These are phyloP conservation scores for Zalophus californianus DNA, from an alignment of 2,797 vertebrate genomes.

Conservation along the genomic window DNA sequence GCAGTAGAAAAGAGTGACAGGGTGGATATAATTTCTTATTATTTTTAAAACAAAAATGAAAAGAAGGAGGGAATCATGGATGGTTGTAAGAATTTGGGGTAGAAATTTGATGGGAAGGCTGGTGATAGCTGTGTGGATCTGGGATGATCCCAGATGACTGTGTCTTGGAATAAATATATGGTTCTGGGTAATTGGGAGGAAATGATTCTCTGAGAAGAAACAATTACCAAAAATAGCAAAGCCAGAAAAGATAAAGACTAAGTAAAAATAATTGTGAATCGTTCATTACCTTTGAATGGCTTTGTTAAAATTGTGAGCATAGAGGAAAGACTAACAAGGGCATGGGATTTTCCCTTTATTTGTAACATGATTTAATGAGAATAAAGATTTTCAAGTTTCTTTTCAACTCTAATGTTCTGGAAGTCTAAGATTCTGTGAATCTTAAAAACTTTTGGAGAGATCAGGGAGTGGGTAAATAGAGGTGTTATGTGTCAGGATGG, in stretches of 20 bases:
- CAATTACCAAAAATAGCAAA: background rate
- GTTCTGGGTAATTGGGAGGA: background rate
- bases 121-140: background rate
- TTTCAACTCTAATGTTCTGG: background rate
- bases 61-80: background rate
- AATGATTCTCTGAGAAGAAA: conserved; percentile 3
- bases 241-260: background rate
- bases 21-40: background rate
- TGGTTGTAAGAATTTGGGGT: background rate
- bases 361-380: background rate
- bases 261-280: background rate
- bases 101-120: background rate
- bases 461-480: background rate
- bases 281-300: background rate
- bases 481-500: background rate
- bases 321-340: background rate
- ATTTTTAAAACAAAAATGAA: conserved; percentile 17
- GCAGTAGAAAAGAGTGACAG: background rate
- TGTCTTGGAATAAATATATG: background rate
- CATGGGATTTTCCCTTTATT: background rate
- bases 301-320: background rate
- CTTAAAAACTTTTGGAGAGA: background rate
- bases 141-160: background rate
- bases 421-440: background rate
- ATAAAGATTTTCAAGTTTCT: background rate